Evolutionary conservation across 2,113 vertebrate species (phyloP).

Genomic region (Oenanthe melanoleuca): DNA sequence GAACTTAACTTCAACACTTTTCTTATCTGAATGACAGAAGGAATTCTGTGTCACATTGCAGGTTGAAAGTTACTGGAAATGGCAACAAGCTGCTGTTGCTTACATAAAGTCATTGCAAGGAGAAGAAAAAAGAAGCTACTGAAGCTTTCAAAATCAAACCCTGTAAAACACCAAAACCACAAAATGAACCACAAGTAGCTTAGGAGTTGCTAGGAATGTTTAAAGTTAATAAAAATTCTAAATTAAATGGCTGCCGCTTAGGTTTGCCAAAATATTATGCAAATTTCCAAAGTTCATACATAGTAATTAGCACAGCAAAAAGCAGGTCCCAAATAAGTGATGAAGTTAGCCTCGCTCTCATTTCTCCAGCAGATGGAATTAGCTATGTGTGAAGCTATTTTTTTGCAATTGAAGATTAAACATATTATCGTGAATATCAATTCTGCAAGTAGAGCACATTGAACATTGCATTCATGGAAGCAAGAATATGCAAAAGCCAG

Average conservation of each 20-base stretch:
- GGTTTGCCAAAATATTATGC: slow-evolving; percentile 48
- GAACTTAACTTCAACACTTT: background rate
- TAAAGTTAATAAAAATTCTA: slow-evolving; percentile 41
- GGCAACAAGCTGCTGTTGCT: background rate
- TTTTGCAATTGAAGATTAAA: slow-evolving; percentile 6
- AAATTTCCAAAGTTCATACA: slow-evolving; percentile 48
- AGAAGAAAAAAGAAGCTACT: background rate
- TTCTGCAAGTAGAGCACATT: background rate
- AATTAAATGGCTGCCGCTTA: slow-evolving; percentile 23
- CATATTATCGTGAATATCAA: slow-evolving; percentile 10
- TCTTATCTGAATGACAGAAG: background rate
- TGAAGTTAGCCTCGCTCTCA: background rate
- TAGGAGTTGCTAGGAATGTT: slow-evolving; percentile 1
- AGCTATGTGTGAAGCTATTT: slow-evolving; percentile 21
- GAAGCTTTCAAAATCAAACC: background rate
- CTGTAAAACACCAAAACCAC: background rate
- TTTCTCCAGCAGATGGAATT: slow-evolving; percentile 53
- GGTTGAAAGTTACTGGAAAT: background rate
- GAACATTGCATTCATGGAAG: background rate
- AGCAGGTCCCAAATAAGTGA: slow-evolving; percentile 22
- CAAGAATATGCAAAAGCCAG: background rate
- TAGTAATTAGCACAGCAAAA: slow-evolving; percentile 47
- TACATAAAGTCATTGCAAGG: background rate
- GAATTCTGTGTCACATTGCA: background rate
- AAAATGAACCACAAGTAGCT: background rate